phyloP scores from a whole-genome alignment of 2,888 invertebrate species.

The Autographa gamma region DNA sequence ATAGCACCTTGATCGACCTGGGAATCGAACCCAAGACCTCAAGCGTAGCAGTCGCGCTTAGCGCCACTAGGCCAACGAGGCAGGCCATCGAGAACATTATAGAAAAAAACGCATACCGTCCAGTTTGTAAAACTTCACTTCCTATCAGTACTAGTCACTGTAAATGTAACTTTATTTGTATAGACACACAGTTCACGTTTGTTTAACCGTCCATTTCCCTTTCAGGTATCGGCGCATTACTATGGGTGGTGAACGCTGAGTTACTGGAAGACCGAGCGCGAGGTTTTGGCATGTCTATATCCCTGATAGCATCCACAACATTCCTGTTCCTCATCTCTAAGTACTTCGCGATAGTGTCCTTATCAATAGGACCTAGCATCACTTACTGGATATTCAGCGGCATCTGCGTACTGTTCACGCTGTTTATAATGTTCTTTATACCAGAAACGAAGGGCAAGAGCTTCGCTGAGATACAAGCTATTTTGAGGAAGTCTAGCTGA shows the following conservation, averaged over 20 bases:
- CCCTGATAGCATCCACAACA: neutral
- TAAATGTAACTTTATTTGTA: too few species aligned
- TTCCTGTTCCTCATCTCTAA: conserved; percentile 50
- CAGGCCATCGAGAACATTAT: too few species aligned
- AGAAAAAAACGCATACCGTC: too few species aligned
- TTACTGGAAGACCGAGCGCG: conserved; percentile 69
- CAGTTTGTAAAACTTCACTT: too few species aligned
- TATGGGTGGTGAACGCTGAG: conserved; percentile 70
- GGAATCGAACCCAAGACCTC: too few species aligned
- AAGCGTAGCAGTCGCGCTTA: too few species aligned
- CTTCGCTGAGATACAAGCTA: conserved; percentile 73
- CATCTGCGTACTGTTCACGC: conserved; percentile 60
- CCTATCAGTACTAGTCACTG: too few species aligned
- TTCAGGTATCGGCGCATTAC: conserved; percentile 72
- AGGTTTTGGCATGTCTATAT: conserved; percentile 64
- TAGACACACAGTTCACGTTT: too few species aligned
- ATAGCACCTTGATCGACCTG: too few species aligned
- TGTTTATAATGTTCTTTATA: conserved; percentile 67
- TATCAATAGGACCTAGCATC: conserved; percentile 64
- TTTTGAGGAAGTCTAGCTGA: conserved; percentile 16
- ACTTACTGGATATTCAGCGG: conserved; percentile 71
- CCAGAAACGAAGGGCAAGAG: conserved; percentile 79
- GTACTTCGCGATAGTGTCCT: conserved; percentile 67
- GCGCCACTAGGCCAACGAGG: too few species aligned
- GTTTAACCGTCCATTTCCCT: neutral